Percentiles rank a stretch among this genome's conserved stretches.
These are phyloP conservation scores for Garrulus glandarius DNA, from an alignment of 2,797 vertebrate genomes.

Conservation along the genomic window DNA sequence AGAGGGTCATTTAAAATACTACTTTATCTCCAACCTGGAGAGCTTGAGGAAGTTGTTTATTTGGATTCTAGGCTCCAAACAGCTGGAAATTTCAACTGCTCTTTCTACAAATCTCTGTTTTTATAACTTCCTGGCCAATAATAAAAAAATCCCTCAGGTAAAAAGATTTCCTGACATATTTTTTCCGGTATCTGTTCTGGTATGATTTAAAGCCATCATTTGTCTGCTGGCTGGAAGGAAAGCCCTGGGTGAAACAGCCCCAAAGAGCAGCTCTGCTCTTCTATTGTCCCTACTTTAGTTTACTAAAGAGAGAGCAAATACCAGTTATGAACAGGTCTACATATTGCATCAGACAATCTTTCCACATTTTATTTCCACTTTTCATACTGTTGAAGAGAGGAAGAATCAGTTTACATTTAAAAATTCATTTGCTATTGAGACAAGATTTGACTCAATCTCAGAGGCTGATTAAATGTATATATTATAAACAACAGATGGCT, in stretches of 20 bases:
- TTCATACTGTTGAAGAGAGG: neutral
- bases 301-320: neutral
- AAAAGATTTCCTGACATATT: neutral
- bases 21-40: neutral
- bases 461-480: neutral
- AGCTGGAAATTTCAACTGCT: slow-evolving; percentile 3
- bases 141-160: neutral
- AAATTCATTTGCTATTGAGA: neutral
- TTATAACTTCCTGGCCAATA: neutral
- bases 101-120: neutral
- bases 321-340: neutral
- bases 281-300: neutral
- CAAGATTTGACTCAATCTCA: neutral
- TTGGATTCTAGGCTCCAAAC: neutral
- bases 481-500: neutral
- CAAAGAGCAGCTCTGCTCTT: neutral
- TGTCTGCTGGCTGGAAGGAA: neutral
- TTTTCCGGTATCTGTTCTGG: neutral
- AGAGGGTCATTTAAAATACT: neutral
- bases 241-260: neutral
- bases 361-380: neutral
- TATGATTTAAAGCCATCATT: neutral
- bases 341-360: neutral
- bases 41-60: neutral
- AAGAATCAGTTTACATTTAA: neutral